Evolutionary conservation across 2,888 invertebrate genomes (phyloP).

Genomic region (Trilocha varians): DNA sequence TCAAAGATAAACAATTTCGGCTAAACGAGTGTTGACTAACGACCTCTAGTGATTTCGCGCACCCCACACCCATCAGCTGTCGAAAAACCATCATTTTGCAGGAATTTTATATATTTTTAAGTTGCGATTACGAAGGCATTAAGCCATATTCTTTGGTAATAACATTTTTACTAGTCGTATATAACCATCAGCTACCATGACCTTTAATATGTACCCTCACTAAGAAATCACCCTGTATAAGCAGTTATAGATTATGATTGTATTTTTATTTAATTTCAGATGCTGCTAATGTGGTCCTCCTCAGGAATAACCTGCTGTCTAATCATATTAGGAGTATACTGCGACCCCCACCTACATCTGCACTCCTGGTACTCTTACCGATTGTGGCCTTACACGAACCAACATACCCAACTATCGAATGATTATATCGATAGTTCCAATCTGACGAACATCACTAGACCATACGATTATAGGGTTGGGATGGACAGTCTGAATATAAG

Average conservation of each 20-base stretch:
- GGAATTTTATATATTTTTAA: too few relatives aligned
- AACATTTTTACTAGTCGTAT: too few relatives aligned
- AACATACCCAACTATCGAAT: slow-evolving; percentile 17
- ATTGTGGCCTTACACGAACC: slow-evolving; percentile 37
- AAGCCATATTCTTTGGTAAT: too few relatives aligned
- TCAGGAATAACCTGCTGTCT: slow-evolving; percentile 60
- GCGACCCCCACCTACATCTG: slow-evolving; percentile 51
- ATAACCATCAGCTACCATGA: too few relatives aligned
- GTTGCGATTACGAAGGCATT: too few relatives aligned
- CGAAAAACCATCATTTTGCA: too few relatives aligned
- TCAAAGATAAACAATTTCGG: too few relatives aligned
- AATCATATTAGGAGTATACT: slow-evolving; percentile 52
- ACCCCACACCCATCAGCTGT: too few relatives aligned
- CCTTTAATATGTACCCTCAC: too few relatives aligned
- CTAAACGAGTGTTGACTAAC: too few relatives aligned
- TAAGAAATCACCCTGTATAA: too few relatives aligned
- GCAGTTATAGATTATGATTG: not conserved
- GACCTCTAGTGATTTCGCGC: too few relatives aligned
- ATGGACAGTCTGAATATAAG: slow-evolving; percentile 24
- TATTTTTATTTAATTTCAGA: slow-evolving; percentile 29
- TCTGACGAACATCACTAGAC: slow-evolving; percentile 20
- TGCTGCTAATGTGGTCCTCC: slow-evolving; percentile 56
- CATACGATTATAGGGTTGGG: slow-evolving; percentile 22
- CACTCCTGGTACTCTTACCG: slow-evolving; percentile 49
- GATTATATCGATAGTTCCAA: slow-evolving; percentile 18